Base-by-base conservation (phyloP, 2,888 invertebrate species). In the Lasioglossum villosulum region DNA sequence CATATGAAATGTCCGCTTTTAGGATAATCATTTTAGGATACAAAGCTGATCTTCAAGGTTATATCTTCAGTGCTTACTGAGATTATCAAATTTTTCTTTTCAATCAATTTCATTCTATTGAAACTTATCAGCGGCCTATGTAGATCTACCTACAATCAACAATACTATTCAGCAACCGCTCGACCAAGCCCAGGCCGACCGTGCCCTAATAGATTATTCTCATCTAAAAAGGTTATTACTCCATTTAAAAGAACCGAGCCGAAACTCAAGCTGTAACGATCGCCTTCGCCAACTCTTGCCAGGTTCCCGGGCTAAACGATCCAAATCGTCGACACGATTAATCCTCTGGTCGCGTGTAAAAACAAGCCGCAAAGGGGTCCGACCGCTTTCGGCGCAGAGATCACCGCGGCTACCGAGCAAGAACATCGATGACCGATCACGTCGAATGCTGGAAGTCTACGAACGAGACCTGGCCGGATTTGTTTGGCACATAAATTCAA, bases 401-500 rank as follows among this genome's bases (percentile, higher is more conserved):
- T 74, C 63, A 68, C 56, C 63, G 68, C 77, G 72, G 68, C 83
- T 19, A n/a, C 68, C 42, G 59, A 45, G 83, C 80, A 86, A 86
- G 80, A 86, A 86, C 76, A 72, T 45, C 71, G 71, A 70, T 66
- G 75, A 85, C 48, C 76, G 63, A 77, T 42, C 80, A 30, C 59
- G 71, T 71, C 63, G 77, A 83, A 80, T 74, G 27, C 80, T 39
- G 80, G 68, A 52, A 75, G 78, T 80, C 83, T 66, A 63, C 59
- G 70, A 59, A 27, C 48, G 45, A 75, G 30, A 27, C 27, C 78
- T 68, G 16, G 52, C 30, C n/a, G 39, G 34, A 27, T 78, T 78
- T 72, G 63, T 37, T n/a, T 27, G 45, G 63, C 48, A 76, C 83
- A 86, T 87, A 87, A 81, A 87, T 87, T 80, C 86, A 76, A 83